Conservation (phyloP, 53 echinoderm and acorn worm species). For the Paracentrotus lividus region DNA sequence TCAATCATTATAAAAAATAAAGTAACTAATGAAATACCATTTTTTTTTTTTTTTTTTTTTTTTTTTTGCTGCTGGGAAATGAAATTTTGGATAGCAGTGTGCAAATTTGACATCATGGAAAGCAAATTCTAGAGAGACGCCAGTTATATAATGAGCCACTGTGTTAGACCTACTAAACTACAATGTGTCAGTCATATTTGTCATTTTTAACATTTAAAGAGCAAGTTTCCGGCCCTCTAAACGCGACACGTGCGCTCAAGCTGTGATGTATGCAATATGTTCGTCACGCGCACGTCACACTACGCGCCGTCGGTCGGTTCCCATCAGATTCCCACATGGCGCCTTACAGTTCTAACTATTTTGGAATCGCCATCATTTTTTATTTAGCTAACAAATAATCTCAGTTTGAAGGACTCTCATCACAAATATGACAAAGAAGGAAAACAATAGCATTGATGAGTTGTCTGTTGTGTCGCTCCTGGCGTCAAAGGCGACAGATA, state of each 20-base stretch:
- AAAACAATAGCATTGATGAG: constrained; percentile 51
- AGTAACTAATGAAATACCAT: background rate
- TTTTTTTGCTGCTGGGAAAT: no score
- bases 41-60: background rate
- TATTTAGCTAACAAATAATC: background rate
- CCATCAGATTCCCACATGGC: background rate
- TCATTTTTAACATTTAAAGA: background rate
- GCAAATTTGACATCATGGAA: background rate
- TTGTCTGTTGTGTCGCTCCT: constrained; percentile 37
- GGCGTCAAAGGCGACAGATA: constrained; percentile 8
- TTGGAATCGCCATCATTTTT: background rate
- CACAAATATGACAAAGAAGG: constrained; percentile 25
- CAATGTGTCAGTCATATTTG: background rate
- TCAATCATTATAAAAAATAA: no score
- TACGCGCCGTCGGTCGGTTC: background rate
- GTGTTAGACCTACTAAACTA: background rate
- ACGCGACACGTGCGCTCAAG: background rate
- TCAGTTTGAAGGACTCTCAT: background rate
- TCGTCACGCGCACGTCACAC: background rate
- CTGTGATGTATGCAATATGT: background rate
- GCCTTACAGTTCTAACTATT: background rate
- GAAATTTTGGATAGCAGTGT: no score
- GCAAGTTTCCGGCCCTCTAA: background rate
- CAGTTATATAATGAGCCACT: background rate
- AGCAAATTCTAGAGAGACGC: background rate